Evolutionary conservation across 2,113 vertebrate genomes (phyloP).

Genomic region (Melanostigma gelatinosum): DNA sequence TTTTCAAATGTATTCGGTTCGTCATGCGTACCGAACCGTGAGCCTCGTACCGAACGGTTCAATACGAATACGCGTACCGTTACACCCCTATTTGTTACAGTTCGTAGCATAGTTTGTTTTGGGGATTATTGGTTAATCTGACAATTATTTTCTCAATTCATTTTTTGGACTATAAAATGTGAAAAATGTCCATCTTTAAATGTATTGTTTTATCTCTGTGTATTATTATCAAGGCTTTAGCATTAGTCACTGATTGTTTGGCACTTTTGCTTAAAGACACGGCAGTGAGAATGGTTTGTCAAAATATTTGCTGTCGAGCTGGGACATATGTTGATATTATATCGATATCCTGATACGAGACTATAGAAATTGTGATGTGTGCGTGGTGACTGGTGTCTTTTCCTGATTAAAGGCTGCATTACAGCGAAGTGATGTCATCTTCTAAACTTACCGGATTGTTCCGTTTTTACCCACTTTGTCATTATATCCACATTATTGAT

Average conservation of each 20-base stretch:
- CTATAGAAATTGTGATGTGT: no score
- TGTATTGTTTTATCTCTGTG: background rate
- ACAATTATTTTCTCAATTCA: background rate
- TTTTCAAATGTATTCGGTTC: no score
- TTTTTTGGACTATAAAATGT: background rate
- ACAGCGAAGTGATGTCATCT: background rate
- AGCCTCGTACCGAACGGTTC: no score
- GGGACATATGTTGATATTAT: background rate
- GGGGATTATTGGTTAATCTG: background rate
- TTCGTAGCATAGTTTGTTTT: background rate
- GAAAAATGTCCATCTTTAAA: background rate
- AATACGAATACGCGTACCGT: no score
- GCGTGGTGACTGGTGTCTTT: no score
- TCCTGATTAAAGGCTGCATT: background rate
- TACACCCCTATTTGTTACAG: background rate
- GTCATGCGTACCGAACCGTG: no score
- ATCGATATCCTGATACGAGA: background rate
- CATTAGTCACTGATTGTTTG: background rate
- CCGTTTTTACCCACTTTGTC: background rate
- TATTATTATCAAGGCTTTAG: background rate
- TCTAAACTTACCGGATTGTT: background rate
- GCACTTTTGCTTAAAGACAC: background rate
- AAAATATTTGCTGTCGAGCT: background rate
- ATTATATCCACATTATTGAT: background rate
- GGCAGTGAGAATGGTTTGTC: background rate